Conservation (phyloP, 2,888 invertebrate genomes). For the Pandemis cinnamomeana region DNA sequence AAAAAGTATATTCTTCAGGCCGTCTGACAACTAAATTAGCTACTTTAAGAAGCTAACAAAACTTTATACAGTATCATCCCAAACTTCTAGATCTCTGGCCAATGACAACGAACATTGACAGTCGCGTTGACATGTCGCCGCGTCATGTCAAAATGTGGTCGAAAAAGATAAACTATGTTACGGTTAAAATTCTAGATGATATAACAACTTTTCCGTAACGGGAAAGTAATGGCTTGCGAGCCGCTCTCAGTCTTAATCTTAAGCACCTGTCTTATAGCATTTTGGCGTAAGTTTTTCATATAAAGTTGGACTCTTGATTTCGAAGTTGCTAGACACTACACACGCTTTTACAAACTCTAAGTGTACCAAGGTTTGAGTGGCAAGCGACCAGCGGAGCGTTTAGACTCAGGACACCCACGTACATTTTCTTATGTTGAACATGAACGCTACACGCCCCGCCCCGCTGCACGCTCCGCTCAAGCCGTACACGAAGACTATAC, state of each 20-base stretch:
- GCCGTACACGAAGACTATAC: no score
- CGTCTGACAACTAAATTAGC: no score
- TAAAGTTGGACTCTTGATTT: background rate
- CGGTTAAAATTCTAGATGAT: background rate
- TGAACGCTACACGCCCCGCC: no score
- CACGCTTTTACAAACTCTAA: no score
- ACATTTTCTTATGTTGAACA: no score
- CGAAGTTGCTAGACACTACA: background rate
- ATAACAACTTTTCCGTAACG: background rate
- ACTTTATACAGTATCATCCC: background rate
- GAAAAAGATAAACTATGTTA: slow-evolving; percentile 6
- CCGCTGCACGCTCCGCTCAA: no score
- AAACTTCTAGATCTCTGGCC: background rate
- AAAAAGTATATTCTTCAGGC: no score
- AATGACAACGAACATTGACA: background rate
- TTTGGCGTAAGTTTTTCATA: background rate
- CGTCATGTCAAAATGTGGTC: slow-evolving; percentile 5
- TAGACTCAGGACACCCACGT: no score
- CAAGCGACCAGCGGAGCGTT: no score
- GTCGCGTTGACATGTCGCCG: slow-evolving; percentile 3
- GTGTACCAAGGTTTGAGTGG: no score
- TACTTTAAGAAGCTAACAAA: no score
- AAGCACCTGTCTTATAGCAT: slow-evolving; percentile 1
- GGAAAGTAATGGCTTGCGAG: background rate
- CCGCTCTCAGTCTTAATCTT: background rate